A percentile compares a stretch with the other conserved stretches of the same genome.
phyloP scores from a whole-genome alignment of 2,113 vertebrate species.

The Kryptolebias marmoratus region DNA sequence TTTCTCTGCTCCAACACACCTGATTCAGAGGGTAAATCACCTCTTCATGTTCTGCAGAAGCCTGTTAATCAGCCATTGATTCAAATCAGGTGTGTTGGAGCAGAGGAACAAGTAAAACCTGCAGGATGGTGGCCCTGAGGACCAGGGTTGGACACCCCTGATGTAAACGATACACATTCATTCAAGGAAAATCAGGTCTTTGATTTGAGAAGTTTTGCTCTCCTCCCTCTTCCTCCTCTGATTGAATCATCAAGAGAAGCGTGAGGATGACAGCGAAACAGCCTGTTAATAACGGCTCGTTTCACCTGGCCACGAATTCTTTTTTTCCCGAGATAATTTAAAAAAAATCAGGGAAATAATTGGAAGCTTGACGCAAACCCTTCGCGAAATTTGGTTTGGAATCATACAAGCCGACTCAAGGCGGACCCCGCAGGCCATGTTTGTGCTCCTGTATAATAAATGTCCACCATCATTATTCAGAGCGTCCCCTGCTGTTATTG shows the following conservation, averaged over 20 bases:
- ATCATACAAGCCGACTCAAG: slow-evolving; percentile 26
- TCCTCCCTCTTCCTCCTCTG: neutral
- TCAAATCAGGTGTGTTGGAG: no score
- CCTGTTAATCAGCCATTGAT: no score
- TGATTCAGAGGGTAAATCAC: no score
- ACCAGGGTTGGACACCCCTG: no score
- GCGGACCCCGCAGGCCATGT: slow-evolving; percentile 38
- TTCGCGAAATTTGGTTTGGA: slow-evolving; percentile 36
- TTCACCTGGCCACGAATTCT: slow-evolving; percentile 32
- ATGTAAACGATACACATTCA: no score
- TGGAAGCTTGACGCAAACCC: slow-evolving; percentile 45
- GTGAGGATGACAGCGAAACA: slow-evolving; percentile 28
- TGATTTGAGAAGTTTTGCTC: slow-evolving; percentile 13
- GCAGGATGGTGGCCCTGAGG: no score
- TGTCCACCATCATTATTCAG: slow-evolving; percentile 62
- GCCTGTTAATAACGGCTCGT: slow-evolving; percentile 47
- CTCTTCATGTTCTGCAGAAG: no score
- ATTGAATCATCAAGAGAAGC: slow-evolving; percentile 24
- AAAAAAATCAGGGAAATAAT: slow-evolving; percentile 33
- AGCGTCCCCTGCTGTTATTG: slow-evolving; percentile 50
- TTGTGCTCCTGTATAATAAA: slow-evolving; percentile 60
- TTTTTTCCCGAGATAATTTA: slow-evolving; percentile 16
- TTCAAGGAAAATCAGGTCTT: no score
- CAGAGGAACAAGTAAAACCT: no score
- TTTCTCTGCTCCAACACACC: no score